Conservation (phyloP, 2,888 invertebrate genomes). For the Leptopilina syphax region DNA sequence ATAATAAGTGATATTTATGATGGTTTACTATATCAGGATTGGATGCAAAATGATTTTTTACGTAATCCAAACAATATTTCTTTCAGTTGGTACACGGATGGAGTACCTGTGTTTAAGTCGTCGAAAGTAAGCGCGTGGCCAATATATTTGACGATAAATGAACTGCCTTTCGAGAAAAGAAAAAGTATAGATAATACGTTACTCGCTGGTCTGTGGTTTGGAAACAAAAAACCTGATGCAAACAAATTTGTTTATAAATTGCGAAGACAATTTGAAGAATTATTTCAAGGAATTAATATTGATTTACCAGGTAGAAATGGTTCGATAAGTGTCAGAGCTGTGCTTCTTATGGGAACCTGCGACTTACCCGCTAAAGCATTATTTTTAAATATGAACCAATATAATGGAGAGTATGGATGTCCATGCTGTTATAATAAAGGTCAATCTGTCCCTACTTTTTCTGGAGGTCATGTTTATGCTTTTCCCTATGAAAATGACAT, state of each 20-base stretch:
- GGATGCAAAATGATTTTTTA: conserved; percentile 40
- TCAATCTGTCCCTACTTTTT: conserved; percentile 32
- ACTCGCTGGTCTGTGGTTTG: conserved; percentile 25
- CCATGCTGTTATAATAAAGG: conserved; percentile 45
- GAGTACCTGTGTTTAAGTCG: conserved; percentile 49
- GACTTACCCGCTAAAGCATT: conserved; percentile 51
- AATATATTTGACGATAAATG: conserved; percentile 24
- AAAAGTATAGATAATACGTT: conserved; percentile 29
- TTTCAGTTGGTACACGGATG: conserved; percentile 46
- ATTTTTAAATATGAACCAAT: conserved; percentile 47
- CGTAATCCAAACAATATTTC: conserved; percentile 1
- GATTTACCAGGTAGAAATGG: not conserved
- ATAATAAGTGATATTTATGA: conserved; percentile 39
- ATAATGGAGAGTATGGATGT: conserved; percentile 50
- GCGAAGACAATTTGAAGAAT: not conserved
- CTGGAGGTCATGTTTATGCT: conserved; percentile 40
- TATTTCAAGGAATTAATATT: not conserved
- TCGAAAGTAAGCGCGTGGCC: conserved; percentile 41
- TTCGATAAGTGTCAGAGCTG: conserved; percentile 33
- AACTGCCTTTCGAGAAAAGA: conserved; percentile 9
- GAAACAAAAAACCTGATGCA: conserved; percentile 8
- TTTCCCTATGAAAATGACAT: conserved; percentile 48
- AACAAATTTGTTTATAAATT: conserved; percentile 33
- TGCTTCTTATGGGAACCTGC: conserved; percentile 45
- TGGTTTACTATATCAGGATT: conserved; percentile 22